Base-by-base conservation (phyloP, 2,888 invertebrate species). In the Epistrophella euchroma region DNA sequence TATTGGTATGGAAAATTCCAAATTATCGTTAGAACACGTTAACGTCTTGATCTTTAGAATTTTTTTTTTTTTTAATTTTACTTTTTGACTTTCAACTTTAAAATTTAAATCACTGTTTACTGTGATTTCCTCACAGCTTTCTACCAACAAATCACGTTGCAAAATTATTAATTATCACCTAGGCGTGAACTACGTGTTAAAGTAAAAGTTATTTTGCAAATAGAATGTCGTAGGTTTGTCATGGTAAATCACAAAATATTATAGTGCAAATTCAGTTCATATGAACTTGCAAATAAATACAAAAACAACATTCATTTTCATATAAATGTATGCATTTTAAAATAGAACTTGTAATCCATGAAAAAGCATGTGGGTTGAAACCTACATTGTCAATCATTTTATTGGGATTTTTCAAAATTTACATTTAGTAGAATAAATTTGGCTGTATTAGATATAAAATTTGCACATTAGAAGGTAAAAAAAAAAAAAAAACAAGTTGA, bases 141-240 rank as follows among this genome's bases (percentile, higher is more conserved):
- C 25, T 50, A 11, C 25, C 7, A 52, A 25, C 22, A 15, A 52
- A 25, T 7, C 28, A 52, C 50, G 70, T 22, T 62, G n/a, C 43
- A 71, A 32, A 28, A 40, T 60, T 45, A 25, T 56, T 15, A n/a
- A 62, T 55, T 37, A 28, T 52, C 28, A n/a, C 15, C 10, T 28
- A 72, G 78, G 62, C 78, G 72, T 72, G 64, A 64, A 62, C 25
- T 72, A 22, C 71, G 13, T 62, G 43, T 77, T 70, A 40, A 43
- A 7, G 43, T 77, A 62, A 40, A 43, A 0, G n/a, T 56, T 56
- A 1, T 7, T 4, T 6, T 37, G 6, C 15, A 62, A 22, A 62
- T n/a, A 62, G 10, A 43, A 45, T 1, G 32, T 62, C 35, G 78
- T 78, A 62, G 72, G 71, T n/a, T n/a, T 64, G 25, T 25, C 3